Conservation (phyloP, 1,140 invertebrate species). For the Neodiprion pinetum region DNA sequence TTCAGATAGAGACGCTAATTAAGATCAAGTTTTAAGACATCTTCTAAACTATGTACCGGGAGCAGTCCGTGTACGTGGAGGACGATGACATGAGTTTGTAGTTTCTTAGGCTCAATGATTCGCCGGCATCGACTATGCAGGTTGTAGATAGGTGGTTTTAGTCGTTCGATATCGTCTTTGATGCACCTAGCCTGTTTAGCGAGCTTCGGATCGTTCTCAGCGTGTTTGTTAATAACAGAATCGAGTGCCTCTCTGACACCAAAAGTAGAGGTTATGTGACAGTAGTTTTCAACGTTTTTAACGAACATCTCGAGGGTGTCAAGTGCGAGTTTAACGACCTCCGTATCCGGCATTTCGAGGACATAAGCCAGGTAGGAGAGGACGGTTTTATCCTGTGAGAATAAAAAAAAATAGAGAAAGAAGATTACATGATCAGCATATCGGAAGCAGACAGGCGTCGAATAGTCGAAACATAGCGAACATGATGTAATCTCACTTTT, state of each 20-base stretch:
- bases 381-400: constrained; percentile 57
- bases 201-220: constrained; percentile 48
- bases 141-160: constrained; percentile 61
- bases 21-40: neutral
- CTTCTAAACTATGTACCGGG: constrained; percentile 41
- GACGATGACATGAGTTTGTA: constrained; percentile 57
- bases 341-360: constrained; percentile 53
- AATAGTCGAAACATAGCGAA: constrained; percentile 22
- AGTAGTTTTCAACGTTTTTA: constrained; percentile 59
- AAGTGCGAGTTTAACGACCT: constrained; percentile 51
- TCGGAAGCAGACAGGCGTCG: constrained; percentile 13
- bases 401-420: neutral
- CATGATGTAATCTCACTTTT: constrained; percentile 45
- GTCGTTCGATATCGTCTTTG: constrained; percentile 56
- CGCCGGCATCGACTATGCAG: constrained; percentile 55
- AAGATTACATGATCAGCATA: constrained; percentile 19
- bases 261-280: constrained; percentile 60
- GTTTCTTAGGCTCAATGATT: constrained; percentile 58
- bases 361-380: constrained; percentile 57
- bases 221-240: constrained; percentile 53
- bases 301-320: constrained; percentile 57
- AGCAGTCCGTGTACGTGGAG: constrained; percentile 57
- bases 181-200: constrained; percentile 50
- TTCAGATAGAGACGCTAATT: constrained; percentile 1
- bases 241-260: constrained; percentile 58